Conservation (phyloP, 2,888 invertebrate genomes). For the Dynastes tityus region DNA sequence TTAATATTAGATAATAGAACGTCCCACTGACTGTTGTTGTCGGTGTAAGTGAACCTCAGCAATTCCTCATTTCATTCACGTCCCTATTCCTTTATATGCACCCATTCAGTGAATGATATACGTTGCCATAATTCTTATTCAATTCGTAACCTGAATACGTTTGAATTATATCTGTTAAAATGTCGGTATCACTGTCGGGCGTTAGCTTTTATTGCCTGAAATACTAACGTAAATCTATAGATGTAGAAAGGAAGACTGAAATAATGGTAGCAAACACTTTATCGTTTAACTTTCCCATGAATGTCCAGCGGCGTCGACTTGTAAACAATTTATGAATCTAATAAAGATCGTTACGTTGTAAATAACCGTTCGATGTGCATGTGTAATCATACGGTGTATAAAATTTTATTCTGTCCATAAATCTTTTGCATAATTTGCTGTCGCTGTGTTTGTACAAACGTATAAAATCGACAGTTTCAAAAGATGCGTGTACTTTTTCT, state of each 20-base stretch:
- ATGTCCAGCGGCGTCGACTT: slow-evolving; percentile 45
- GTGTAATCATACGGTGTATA: slow-evolving; percentile 36
- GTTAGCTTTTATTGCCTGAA: slow-evolving; percentile 34
- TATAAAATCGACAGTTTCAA: slow-evolving; percentile 42
- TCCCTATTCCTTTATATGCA: too few relatives aligned
- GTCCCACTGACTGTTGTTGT: too few relatives aligned
- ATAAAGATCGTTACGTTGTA: slow-evolving; percentile 41
- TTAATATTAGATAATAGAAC: too few relatives aligned
- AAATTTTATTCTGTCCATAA: slow-evolving; percentile 41
- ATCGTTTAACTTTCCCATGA: slow-evolving; percentile 43
- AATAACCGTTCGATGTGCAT: slow-evolving; percentile 35
- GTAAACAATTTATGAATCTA: slow-evolving; percentile 44
- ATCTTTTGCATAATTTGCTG: slow-evolving; percentile 43
- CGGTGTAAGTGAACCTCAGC: too few relatives aligned
- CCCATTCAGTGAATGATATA: neutral
- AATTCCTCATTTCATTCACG: too few relatives aligned
- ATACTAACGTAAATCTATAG: slow-evolving; percentile 17
- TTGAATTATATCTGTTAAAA: slow-evolving; percentile 22
- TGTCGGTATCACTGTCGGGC: slow-evolving; percentile 28
- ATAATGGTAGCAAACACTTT: slow-evolving; percentile 45
- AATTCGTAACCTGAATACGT: slow-evolving; percentile 24
- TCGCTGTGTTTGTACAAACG: slow-evolving; percentile 38
- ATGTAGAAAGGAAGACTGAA: slow-evolving; percentile 22
- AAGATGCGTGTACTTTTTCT: slow-evolving; percentile 22
- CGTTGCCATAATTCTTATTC: slow-evolving; percentile 16